Percentiles rank a stretch among this genome's conserved stretches.
phyloP scores from a whole-genome alignment of 37 sponge, comb jelly and placozoan genomes.

The Beroe ovata region DNA sequence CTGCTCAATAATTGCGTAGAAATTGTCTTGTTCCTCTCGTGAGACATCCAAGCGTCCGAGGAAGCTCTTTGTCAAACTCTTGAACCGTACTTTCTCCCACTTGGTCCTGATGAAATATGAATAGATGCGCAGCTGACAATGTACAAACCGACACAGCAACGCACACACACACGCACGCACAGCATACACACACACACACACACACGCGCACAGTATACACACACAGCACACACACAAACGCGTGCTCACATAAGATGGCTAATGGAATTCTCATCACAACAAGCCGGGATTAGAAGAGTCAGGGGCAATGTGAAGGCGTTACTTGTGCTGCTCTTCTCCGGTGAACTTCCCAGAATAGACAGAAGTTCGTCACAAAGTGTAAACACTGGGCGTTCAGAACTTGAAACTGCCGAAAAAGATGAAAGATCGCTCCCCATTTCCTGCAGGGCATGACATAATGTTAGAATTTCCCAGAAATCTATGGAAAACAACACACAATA shows the following conservation, averaged over 20 bases:
- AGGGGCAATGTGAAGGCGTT: not conserved
- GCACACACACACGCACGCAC: too few species aligned
- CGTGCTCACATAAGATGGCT: too few species aligned
- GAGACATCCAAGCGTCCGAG: not conserved
- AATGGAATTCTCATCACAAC: too few species aligned
- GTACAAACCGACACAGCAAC: too few species aligned
- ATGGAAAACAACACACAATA: too few species aligned
- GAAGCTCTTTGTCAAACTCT: not conserved
- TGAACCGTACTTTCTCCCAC: constrained; percentile 6
- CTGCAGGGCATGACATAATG: too few species aligned
- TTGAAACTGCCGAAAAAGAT: not conserved
- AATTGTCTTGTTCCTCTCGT: not conserved
- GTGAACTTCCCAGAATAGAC: not conserved
- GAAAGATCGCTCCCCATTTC: not conserved
- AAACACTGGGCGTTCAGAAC: not conserved
- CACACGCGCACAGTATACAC: too few species aligned
- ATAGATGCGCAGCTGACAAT: too few species aligned
- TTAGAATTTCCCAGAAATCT: too few species aligned
- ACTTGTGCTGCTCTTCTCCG: not conserved
- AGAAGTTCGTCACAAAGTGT: not conserved
- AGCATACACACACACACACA: too few species aligned
- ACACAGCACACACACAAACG: too few species aligned
- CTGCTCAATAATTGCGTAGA: not conserved
- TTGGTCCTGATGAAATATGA: not conserved
- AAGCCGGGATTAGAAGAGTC: not conserved